Percentiles rank a stretch among this genome's conserved stretches.
Evolutionary conservation across 2,888 invertebrate genomes (phyloP).

Genomic region (Volucella inflata): DNA sequence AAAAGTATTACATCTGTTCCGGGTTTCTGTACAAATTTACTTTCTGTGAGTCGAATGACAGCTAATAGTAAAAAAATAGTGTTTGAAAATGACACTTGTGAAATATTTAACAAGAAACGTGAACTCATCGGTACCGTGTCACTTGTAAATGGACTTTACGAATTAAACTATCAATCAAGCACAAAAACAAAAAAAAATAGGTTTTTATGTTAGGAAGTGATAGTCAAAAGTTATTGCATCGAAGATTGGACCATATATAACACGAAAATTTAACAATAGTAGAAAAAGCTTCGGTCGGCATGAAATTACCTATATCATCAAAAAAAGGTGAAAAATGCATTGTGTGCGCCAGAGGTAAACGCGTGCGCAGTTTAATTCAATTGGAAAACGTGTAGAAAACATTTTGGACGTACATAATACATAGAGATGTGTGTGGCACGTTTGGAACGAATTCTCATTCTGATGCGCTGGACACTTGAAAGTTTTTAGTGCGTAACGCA

Average conservation of each 20-base stretch:
- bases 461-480: conserved; percentile 72
- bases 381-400: conserved; percentile 21
- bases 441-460: too few species aligned
- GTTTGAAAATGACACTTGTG: conserved; percentile 16
- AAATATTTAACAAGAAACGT: conserved; percentile 8
- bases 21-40: conserved; percentile 7
- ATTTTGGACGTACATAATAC: conserved; percentile 6
- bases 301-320: not conserved
- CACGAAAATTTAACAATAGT: too few species aligned
- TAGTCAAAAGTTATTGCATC: conserved; percentile 20
- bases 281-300: too few species aligned
- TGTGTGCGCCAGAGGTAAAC: conserved; percentile 3
- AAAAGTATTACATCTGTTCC: conserved; percentile 4
- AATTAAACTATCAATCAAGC: conserved; percentile 13
- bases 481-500: conserved; percentile 64
- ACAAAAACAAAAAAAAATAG: not conserved
- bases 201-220: conserved; percentile 4
- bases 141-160: too few species aligned
- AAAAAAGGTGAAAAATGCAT: conserved; percentile 4
- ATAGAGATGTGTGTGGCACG: too few species aligned
- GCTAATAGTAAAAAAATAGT: conserved; percentile 13
- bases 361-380: conserved; percentile 12
- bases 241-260: too few species aligned
- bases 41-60: conserved; percentile 14
- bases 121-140: conserved; percentile 5